Percentiles rank a stretch among this genome's conserved stretches.
These are phyloP conservation scores for Phallusia fumigata DNA, from an alignment of 23 tunicate genomes.

Conservation along the genomic window DNA sequence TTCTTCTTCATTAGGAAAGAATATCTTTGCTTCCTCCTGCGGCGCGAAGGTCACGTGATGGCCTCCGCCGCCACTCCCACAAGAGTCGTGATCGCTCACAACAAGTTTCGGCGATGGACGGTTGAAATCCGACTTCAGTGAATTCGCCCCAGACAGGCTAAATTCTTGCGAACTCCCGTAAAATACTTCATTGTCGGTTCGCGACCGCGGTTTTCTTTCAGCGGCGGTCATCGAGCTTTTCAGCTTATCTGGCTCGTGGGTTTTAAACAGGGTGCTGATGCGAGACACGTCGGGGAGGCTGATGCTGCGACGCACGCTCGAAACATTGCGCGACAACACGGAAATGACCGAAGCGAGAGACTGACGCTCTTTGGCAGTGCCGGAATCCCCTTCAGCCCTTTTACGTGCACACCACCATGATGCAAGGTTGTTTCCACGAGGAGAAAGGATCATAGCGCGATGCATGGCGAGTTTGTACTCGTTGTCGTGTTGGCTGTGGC, in stretches of 20 bases:
- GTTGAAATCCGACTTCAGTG: not conserved
- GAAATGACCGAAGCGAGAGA: constrained; percentile 58
- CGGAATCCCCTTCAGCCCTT: constrained; percentile 2
- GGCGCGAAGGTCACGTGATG: not conserved
- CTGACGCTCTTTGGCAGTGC: constrained; percentile 32
- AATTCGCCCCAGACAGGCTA: not conserved
- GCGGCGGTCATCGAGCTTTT: not conserved
- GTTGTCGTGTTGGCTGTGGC: not conserved
- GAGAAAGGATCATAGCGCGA: constrained; percentile 87
- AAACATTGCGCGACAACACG: constrained; percentile 42
- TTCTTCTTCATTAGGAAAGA: not conserved
- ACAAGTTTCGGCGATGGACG: not conserved
- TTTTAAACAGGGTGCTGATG: constrained; percentile 23
- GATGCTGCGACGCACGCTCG: constrained; percentile 48
- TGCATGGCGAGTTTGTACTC: constrained; percentile 38
- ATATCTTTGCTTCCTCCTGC: not conserved
- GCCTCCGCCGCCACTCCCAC: not conserved
- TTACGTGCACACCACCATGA: constrained; percentile 64
- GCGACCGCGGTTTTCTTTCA: not conserved
- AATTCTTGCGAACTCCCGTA: not conserved
- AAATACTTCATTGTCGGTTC: not conserved
- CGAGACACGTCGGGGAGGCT: constrained; percentile 70
- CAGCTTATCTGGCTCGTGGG: not conserved
- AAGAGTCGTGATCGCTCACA: not conserved
- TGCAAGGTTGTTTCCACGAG: constrained; percentile 56